These are phyloP conservation scores for Drosophila burlai DNA, from an alignment of 1,140 invertebrate species.

Conservation along the genomic window DNA sequence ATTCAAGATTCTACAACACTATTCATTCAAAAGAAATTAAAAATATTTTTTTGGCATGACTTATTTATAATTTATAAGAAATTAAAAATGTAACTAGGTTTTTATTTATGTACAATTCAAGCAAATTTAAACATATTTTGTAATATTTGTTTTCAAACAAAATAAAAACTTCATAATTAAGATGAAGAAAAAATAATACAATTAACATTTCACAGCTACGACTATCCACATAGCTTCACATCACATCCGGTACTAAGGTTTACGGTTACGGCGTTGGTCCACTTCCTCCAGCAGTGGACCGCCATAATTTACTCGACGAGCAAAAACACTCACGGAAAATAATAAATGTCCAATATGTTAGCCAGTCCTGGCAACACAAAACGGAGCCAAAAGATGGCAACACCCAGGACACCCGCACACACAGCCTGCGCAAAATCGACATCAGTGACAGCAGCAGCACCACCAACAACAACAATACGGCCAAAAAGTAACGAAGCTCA, in stretches of 20 bases:
- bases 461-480: conserved; percentile 16
- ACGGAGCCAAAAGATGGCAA: conserved; percentile 63
- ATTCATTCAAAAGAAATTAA: no score
- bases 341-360: conserved; percentile 84
- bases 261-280: conserved; percentile 12
- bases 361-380: conserved; percentile 67
- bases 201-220: background rate
- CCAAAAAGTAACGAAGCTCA: conserved; percentile 13
- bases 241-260: conserved; percentile 1
- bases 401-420: conserved; percentile 48
- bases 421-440: conserved; percentile 56
- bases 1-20: no score
- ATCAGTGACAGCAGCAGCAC: conserved; percentile 41
- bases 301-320: conserved; percentile 77
- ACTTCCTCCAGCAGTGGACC: conserved; percentile 13
- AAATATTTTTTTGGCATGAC: no score
- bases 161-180: no score
- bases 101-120: background rate
- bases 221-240: background rate
- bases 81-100: background rate
- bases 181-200: background rate
- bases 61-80: no score
- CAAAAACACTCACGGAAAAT: conserved; percentile 82
- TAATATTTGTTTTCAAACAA: background rate
- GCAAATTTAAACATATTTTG: background rate